phyloP scores from a whole-genome alignment of 2,797 vertebrate species.

The Ctenosaura bakeri region DNA sequence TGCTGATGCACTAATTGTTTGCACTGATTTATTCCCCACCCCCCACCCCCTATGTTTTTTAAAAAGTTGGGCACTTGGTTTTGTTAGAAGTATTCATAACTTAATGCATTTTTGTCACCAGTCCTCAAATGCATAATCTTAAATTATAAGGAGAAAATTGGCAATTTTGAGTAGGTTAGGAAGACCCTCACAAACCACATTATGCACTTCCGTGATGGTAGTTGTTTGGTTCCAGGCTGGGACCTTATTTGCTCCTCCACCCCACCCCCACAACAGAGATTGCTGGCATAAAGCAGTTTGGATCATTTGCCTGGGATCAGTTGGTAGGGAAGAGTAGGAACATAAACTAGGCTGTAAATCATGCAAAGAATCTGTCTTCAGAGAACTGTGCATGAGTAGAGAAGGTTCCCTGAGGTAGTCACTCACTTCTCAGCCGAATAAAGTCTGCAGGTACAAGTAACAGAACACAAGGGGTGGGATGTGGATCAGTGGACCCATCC shows the following conservation, averaged over 20 bases:
- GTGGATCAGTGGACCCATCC: background rate
- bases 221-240: background rate
- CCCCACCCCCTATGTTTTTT: background rate
- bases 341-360: background rate
- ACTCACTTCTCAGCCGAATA: no score
- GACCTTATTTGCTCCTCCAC: background rate
- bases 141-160: background rate
- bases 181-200: background rate
- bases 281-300: background rate
- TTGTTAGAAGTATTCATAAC: background rate
- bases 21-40: no score
- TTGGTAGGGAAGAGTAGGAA: background rate
- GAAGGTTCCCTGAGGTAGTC: background rate
- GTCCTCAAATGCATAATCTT: background rate
- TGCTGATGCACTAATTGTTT: background rate
- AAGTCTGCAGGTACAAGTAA: background rate
- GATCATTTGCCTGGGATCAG: background rate
- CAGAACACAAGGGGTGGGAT: background rate
- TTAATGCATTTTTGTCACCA: background rate
- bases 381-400: background rate
- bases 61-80: background rate
- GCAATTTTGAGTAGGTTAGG: background rate
- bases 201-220: background rate
- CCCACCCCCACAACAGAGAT: background rate
- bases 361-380: background rate